These are phyloP conservation scores for Napeogenes sylphis DNA, from an alignment of 2,888 invertebrate genomes.

Conservation along the genomic window DNA sequence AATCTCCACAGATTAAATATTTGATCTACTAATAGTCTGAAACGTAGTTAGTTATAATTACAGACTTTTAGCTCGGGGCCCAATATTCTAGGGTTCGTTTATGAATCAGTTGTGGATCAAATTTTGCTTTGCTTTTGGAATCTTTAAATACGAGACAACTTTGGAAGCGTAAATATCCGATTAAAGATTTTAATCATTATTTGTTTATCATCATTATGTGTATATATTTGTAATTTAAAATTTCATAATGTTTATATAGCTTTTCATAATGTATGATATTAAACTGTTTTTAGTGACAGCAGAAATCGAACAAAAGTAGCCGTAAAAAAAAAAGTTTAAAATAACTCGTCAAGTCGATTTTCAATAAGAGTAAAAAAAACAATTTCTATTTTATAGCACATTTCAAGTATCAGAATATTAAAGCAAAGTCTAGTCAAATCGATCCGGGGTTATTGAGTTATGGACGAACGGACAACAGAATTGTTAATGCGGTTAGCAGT, in stretches of 20 bases:
- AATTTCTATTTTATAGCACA: not conserved
- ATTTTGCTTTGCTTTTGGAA: not conserved
- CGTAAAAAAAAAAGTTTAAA: too few relatives aligned
- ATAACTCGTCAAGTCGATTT: too few relatives aligned
- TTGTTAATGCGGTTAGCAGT: constrained; percentile 26
- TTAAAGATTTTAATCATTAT: too few relatives aligned
- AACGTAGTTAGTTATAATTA: constrained; percentile 14
- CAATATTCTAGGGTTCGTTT: not conserved
- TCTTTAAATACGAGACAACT: not conserved
- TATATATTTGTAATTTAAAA: too few relatives aligned
- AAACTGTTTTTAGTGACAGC: too few relatives aligned
- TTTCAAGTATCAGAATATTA: constrained; percentile 9
- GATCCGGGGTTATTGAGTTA: constrained; percentile 28
- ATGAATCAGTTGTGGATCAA: not conserved
- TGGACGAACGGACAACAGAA: constrained; percentile 24
- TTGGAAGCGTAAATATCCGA: too few relatives aligned
- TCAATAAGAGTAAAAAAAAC: not conserved
- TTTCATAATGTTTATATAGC: too few relatives aligned
- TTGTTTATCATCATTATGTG: too few relatives aligned
- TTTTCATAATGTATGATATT: too few relatives aligned
- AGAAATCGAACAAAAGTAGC: too few relatives aligned
- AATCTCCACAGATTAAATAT: constrained; percentile 22
- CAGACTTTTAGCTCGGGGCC: constrained; percentile 15
- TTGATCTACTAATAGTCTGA: constrained; percentile 26
- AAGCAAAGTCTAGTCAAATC: constrained; percentile 28